Percentiles rank a stretch among this genome's conserved stretches.
Conservation (phyloP, 2,888 invertebrate species). For the Drosophila limbata region DNA sequence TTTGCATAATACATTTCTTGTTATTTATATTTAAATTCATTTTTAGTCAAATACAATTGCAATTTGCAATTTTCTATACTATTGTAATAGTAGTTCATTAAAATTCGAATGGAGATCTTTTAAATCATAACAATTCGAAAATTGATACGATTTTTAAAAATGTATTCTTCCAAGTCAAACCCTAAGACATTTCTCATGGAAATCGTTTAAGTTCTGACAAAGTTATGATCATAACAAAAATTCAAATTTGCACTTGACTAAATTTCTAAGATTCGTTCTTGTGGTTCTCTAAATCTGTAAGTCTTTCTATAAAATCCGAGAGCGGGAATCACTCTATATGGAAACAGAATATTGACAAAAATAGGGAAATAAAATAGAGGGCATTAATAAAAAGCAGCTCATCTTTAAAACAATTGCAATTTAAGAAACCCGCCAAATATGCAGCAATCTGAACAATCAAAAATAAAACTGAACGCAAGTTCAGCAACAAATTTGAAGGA, state of each 20-base stretch:
- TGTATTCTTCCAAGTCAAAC: too few relatives aligned
- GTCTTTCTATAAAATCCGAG: neutral
- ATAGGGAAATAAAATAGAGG: neutral
- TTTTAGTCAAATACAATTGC: neutral
- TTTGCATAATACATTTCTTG: neutral
- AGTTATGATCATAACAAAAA: too few relatives aligned
- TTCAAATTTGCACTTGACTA: too few relatives aligned
- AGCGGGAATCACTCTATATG: too few relatives aligned
- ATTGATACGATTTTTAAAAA: too few relatives aligned
- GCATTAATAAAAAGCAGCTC: too few relatives aligned
- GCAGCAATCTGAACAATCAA: neutral
- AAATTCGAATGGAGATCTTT: too few relatives aligned
- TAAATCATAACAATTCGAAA: too few relatives aligned
- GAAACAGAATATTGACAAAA: neutral
- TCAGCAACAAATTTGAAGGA: neutral
- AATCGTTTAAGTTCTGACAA: too few relatives aligned
- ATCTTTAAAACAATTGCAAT: neutral
- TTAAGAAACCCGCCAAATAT: neutral
- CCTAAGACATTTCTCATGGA: too few relatives aligned
- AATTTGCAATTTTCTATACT: neutral
- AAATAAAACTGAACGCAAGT: neutral
- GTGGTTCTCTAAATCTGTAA: too few relatives aligned
- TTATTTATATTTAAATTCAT: neutral
- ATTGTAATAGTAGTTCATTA: neutral
- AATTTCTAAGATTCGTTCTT: too few relatives aligned